These are phyloP conservation scores for Tanaodytes sp. DNA, from an alignment of 2,888 invertebrate genomes.

Conservation along the genomic window DNA sequence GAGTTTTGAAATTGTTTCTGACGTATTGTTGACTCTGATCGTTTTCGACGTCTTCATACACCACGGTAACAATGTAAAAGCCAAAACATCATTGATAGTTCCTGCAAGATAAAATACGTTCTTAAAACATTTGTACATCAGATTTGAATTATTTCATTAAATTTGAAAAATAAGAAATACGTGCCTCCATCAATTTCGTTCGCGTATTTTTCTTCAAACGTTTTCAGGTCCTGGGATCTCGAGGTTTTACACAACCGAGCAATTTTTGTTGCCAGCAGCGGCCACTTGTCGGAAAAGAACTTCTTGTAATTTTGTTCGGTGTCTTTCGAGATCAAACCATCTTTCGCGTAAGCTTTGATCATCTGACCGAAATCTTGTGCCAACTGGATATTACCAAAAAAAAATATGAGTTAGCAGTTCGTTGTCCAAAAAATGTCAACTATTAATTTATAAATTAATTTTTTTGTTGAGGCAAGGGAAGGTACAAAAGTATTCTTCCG, in stretches of 20 bases:
- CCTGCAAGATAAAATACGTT: too few relatives aligned
- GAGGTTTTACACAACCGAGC: background rate
- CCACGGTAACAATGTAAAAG: too few relatives aligned
- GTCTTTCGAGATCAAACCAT: constrained; percentile 1
- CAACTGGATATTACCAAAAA: background rate
- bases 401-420: background rate
- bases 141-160: background rate
- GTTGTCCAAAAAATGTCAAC: background rate
- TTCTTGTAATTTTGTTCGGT: background rate
- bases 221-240: constrained; percentile 8
- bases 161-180: background rate
- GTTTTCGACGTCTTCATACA: too few relatives aligned
- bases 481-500: constrained; percentile 13
- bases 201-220: background rate
- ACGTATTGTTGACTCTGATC: too few relatives aligned
- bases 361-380: constrained; percentile 8
- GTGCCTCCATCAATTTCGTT: background rate
- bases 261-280: constrained; percentile 2
- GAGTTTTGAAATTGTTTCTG: too few relatives aligned
- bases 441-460: background rate
- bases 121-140: background rate
- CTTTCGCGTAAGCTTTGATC: background rate
- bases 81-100: too few relatives aligned
- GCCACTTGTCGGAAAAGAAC: constrained; percentile 10
- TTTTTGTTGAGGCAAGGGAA: constrained; percentile 18